phyloP scores from a whole-genome alignment of 2,888 invertebrate genomes.

The Acanthosepion pharaonis region DNA sequence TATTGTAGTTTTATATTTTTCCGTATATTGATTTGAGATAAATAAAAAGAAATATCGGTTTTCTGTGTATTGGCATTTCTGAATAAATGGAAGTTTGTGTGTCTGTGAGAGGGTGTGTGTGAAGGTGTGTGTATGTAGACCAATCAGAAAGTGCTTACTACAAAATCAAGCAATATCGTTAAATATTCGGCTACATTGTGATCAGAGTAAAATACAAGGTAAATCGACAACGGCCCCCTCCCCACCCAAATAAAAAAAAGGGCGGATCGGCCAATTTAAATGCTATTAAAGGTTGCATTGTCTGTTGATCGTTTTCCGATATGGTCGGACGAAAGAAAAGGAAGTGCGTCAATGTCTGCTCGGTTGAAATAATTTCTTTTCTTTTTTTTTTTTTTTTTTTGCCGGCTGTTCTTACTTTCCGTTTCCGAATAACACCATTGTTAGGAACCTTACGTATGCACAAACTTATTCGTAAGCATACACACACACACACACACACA shows the following conservation, averaged over 20 bases:
- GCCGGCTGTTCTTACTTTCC: neutral
- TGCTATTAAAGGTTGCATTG: neutral
- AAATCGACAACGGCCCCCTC: neutral
- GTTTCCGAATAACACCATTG: neutral
- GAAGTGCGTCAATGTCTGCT: conserved; percentile 4
- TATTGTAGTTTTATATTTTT: too few species aligned
- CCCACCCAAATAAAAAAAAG: neutral
- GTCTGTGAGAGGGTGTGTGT: neutral
- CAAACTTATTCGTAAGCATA: too few species aligned
- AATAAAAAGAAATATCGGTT: too few species aligned
- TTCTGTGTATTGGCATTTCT: too few species aligned
- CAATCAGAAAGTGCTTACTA: neutral
- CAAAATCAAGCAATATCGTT: neutral
- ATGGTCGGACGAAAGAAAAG: neutral
- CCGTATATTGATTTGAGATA: too few species aligned
- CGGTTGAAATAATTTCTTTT: neutral
- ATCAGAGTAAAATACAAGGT: neutral
- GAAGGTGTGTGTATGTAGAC: neutral
- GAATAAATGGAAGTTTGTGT: too few species aligned
- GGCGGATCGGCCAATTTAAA: conserved; percentile 16
- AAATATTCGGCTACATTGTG: neutral
- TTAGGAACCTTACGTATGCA: neutral
- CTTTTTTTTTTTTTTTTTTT: neutral
- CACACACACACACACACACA: too few species aligned
- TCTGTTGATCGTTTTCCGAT: neutral